Conservation (phyloP, 2,113 vertebrate species). For the Tringa solitaria region DNA sequence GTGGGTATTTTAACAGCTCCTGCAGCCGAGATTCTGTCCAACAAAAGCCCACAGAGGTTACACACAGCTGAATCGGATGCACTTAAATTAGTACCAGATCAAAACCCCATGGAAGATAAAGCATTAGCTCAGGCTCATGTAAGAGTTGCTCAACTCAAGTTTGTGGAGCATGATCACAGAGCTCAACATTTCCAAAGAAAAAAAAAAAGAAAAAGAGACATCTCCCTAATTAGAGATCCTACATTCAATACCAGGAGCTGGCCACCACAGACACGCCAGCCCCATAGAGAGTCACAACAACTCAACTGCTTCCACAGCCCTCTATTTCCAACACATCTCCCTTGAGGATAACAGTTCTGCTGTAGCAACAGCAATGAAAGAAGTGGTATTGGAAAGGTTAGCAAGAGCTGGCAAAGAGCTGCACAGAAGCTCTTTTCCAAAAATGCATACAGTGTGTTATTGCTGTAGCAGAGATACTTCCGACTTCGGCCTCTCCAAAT, state of each 20-base stretch:
- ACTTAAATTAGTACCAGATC: background rate
- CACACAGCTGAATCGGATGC: background rate
- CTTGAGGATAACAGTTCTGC: background rate
- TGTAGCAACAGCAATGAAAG: background rate
- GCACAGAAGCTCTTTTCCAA: background rate
- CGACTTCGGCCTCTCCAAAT: background rate
- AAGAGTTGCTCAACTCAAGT: background rate
- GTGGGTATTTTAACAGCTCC: background rate
- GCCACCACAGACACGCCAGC: accelerated
- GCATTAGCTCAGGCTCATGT: background rate
- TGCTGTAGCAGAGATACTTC: background rate
- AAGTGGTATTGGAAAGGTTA: background rate
- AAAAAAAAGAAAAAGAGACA: too few relatives aligned
- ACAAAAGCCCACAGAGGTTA: background rate
- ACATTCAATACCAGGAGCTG: background rate
- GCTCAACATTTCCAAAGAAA: background rate
- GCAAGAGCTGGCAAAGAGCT: background rate
- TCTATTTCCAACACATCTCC: background rate
- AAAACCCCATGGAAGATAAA: background rate
- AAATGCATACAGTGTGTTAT: accelerated
- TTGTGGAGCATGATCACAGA: background rate
- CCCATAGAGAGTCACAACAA: background rate
- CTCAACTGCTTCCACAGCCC: background rate
- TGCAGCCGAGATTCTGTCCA: background rate
- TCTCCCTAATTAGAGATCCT: background rate